A percentile compares a stretch with the other conserved stretches of the same genome.
These are phyloP conservation scores for Coelopa pilipes DNA, from an alignment of 2,888 invertebrate genomes.

Conservation along the genomic window DNA sequence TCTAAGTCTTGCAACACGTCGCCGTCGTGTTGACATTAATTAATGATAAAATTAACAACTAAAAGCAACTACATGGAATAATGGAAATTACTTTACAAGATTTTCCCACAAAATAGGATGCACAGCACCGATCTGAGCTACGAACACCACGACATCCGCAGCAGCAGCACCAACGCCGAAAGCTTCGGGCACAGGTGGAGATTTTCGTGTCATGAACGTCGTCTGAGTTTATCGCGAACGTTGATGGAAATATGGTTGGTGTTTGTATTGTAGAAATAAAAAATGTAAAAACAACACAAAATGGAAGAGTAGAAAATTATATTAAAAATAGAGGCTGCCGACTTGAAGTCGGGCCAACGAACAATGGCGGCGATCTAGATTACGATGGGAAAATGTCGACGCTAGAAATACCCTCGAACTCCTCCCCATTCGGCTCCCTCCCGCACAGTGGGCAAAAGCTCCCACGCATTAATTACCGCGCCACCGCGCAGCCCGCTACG, in stretches of 20 bases:
- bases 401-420: background rate
- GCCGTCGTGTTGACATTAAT: slow-evolving; percentile 15
- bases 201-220: slow-evolving; percentile 28
- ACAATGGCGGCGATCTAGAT: slow-evolving; percentile 42
- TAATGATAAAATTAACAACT: slow-evolving; percentile 5
- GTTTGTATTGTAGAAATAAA: background rate
- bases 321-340: too few relatives aligned
- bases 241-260: too few relatives aligned
- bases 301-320: background rate
- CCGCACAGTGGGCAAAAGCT: background rate
- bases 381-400: slow-evolving; percentile 40
- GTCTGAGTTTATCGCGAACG: background rate
- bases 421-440: too few relatives aligned
- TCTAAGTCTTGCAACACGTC: too few relatives aligned
- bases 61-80: background rate
- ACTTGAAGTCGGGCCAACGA: background rate
- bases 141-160: too few relatives aligned
- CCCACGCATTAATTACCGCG: slow-evolving; percentile 29
- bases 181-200: background rate
- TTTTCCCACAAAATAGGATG: slow-evolving; percentile 33
- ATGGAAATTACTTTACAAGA: slow-evolving; percentile 12
- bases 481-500: background rate
- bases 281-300: background rate
- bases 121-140: background rate
- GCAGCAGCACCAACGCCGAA: background rate